These are phyloP conservation scores for Cyphomyrus plagiostoma DNA, from an alignment of 2,113 vertebrate genomes.

Conservation along the genomic window DNA sequence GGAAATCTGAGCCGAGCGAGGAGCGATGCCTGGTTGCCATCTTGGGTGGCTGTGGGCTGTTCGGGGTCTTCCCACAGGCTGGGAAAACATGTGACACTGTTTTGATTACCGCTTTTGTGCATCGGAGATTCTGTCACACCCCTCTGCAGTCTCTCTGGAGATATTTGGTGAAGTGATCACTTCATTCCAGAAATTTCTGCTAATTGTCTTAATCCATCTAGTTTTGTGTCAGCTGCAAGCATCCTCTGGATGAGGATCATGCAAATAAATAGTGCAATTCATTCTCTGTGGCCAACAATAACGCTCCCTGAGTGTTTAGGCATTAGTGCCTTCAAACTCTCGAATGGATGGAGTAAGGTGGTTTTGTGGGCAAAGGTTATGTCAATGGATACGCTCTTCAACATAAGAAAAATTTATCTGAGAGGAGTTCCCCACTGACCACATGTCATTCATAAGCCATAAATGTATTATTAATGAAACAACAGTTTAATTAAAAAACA, in stretches of 20 bases:
- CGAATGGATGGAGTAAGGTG: not conserved
- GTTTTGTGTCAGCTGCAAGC: not conserved
- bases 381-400: not conserved
- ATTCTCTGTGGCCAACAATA: not conserved
- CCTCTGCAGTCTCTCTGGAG: not conserved
- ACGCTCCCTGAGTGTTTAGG: not conserved
- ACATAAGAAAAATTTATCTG: constrained; percentile 45
- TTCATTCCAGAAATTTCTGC: not conserved
- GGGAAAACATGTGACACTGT: not conserved
- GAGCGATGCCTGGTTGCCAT: not conserved
- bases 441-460: constrained; percentile 42
- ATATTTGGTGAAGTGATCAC: not conserved
- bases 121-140: not conserved
- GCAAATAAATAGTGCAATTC: not conserved
- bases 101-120: not conserved
- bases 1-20: not conserved
- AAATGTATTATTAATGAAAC: constrained; percentile 52
- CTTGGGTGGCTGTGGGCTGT: not conserved
- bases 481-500: constrained; percentile 59
- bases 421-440: constrained; percentile 51
- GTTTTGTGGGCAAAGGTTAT: not conserved
- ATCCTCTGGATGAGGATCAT: not conserved
- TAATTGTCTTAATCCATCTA: not conserved
- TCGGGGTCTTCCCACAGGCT: not conserved
- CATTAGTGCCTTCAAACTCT: not conserved